Conservation (phyloP, 2,113 vertebrate genomes). For the Nothoprocta perdicaria region DNA sequence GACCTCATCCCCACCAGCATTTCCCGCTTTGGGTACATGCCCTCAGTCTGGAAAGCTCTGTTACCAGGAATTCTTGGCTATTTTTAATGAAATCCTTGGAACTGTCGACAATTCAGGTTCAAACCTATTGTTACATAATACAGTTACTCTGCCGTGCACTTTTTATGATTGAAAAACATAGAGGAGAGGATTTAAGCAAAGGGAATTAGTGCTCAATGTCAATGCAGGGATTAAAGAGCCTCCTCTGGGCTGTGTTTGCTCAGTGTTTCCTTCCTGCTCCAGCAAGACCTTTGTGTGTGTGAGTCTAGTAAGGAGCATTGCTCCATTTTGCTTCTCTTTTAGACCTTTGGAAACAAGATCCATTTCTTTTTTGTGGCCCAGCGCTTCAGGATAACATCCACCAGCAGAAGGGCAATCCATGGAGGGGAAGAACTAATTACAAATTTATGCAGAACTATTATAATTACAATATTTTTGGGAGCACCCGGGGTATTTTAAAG, state of each 20-base stretch:
- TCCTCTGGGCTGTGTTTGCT: not conserved
- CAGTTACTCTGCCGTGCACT: not conserved
- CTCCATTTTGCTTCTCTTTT: not conserved
- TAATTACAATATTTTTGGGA: slow-evolving; percentile 39
- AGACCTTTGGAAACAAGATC: not conserved
- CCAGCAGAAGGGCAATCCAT: not conserved
- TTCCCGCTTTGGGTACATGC: not conserved
- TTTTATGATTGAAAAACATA: not conserved
- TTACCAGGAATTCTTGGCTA: not conserved
- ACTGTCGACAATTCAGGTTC: not conserved
- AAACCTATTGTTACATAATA: not conserved
- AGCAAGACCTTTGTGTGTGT: not conserved
- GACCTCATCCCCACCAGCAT: slow-evolving; percentile 1
- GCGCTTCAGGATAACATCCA: not conserved
- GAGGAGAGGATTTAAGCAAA: not conserved
- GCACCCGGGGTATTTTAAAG: not conserved
- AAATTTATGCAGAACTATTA: not conserved
- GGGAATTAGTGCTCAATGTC: not conserved
- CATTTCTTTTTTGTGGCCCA: not conserved
- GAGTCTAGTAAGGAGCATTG: not conserved
- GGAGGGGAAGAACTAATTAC: slow-evolving; percentile 22
- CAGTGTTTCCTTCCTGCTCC: not conserved
- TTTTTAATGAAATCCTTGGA: not conserved
- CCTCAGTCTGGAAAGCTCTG: not conserved
- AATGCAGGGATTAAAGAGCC: not conserved